A percentile compares a stretch with the other conserved stretches of the same genome.
phyloP scores from a whole-genome alignment of 1,140 invertebrate genomes.

The Drosophila sturtevanti region DNA sequence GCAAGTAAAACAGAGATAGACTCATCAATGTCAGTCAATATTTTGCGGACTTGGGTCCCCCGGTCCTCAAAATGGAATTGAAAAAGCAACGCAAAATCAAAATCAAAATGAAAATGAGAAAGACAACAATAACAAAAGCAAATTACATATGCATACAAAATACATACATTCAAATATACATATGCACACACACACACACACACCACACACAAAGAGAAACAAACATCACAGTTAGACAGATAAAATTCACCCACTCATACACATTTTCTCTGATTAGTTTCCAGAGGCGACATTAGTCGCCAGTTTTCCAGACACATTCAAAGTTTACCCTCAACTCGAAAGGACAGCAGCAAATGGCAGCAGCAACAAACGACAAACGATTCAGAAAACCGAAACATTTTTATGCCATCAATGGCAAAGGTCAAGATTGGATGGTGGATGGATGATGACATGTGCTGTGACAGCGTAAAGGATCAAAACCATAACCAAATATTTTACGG shows the following conservation, averaged over 20 bases:
- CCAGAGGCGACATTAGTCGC: slow-evolving; percentile 17
- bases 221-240: not conserved
- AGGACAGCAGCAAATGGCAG: not conserved
- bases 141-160: slow-evolving; percentile 79
- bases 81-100: slow-evolving; percentile 49
- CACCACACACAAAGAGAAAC: not conserved
- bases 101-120: slow-evolving; percentile 56
- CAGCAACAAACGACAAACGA: not conserved
- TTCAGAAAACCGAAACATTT: slow-evolving; percentile 5
- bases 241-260: not conserved
- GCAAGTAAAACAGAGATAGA: slow-evolving; percentile 34
- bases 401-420: slow-evolving; percentile 6
- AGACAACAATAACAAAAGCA: slow-evolving; percentile 68
- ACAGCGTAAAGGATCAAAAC: not conserved
- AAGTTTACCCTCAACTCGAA: slow-evolving; percentile 7
- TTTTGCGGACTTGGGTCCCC: slow-evolving; percentile 51
- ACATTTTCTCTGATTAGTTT: slow-evolving; percentile 19
- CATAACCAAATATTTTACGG: slow-evolving; percentile 2
- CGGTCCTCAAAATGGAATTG: slow-evolving; percentile 47
- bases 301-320: slow-evolving; percentile 16
- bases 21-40: slow-evolving; percentile 77
- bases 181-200: slow-evolving; percentile 10
- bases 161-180: slow-evolving; percentile 3
- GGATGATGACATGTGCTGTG: slow-evolving; percentile 6
- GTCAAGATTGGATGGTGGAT: slow-evolving; percentile 6